phyloP scores from a whole-genome alignment of 2,797 vertebrate genomes.

The Phataginus tetradactyla region DNA sequence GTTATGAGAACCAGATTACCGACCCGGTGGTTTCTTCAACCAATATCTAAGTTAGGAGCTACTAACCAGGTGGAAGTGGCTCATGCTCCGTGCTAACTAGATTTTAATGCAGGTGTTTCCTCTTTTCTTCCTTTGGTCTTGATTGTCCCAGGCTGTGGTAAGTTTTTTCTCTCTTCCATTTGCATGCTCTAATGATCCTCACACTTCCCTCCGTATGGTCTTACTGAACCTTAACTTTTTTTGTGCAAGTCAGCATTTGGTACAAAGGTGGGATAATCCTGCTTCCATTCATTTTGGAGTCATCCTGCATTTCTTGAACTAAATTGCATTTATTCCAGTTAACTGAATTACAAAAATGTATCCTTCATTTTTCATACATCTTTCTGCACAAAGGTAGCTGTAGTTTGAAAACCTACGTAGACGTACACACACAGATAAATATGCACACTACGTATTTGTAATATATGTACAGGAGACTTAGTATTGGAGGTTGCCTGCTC shows the following conservation, averaged over 20 bases:
- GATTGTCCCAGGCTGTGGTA: constrained; percentile 96
- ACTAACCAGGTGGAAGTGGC: constrained; percentile 73
- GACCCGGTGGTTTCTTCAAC: not conserved
- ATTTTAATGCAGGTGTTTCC: constrained; percentile 93
- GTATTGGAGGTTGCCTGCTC: not conserved
- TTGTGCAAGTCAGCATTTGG: constrained; percentile 44
- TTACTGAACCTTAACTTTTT: constrained; percentile 83
- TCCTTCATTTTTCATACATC: constrained; percentile 16
- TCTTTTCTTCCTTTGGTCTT: constrained; percentile 92
- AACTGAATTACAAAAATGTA: constrained; percentile 78
- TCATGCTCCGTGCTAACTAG: constrained; percentile 77
- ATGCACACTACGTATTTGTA: not conserved
- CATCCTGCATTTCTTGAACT: constrained; percentile 79
- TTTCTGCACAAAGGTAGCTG: not conserved
- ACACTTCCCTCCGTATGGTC: constrained; percentile 73
- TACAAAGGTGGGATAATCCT: constrained; percentile 72
- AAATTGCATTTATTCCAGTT: constrained; percentile 78
- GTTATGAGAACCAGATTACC: not conserved
- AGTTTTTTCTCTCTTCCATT: constrained; percentile 88
- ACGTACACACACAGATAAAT: not conserved
- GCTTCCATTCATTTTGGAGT: constrained; percentile 65
- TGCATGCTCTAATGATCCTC: constrained; percentile 88
- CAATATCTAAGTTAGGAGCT: not conserved
- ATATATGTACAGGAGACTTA: not conserved
- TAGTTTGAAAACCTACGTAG: not conserved